Evolutionary conservation across 2,113 vertebrate species (phyloP).

Genomic region (Forbesichthys agassizii): DNA sequence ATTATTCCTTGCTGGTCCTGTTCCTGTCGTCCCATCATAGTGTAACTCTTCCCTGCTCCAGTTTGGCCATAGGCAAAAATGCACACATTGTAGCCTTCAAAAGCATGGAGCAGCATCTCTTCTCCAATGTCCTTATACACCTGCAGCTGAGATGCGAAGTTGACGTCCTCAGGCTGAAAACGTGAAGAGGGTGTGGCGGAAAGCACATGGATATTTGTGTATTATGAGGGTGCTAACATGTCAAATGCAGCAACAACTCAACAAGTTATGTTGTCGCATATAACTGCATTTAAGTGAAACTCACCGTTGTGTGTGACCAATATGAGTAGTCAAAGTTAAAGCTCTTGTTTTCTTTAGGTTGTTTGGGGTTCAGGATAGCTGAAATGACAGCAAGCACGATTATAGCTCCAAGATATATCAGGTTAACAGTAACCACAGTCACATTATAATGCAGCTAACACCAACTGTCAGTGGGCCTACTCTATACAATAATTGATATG

Average conservation of each 20-base stretch:
- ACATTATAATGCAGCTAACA: neutral
- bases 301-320: slow-evolving; percentile 98
- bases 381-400: slow-evolving; percentile 38
- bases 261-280: too few relatives aligned
- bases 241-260: too few relatives aligned
- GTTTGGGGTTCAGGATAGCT: slow-evolving; percentile 97
- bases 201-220: neutral
- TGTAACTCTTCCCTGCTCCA: slow-evolving; percentile 94
- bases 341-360: slow-evolving; percentile 98
- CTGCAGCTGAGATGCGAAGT: slow-evolving; percentile 93
- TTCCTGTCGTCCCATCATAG: slow-evolving; percentile 98
- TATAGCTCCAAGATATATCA: neutral
- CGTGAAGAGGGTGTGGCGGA: neutral
- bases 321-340: slow-evolving; percentile 99
- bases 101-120: slow-evolving; percentile 96
- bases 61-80: slow-evolving; percentile 98
- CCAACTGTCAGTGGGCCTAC: too few relatives aligned
- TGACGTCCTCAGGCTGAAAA: slow-evolving; percentile 89
- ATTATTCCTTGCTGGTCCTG: slow-evolving; percentile 95
- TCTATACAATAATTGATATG: too few relatives aligned
- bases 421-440: neutral
- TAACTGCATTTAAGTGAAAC: slow-evolving; percentile 30
- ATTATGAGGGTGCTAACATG: too few relatives aligned
- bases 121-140: slow-evolving; percentile 95
- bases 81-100: slow-evolving; percentile 97